Evolutionary conservation across 2,797 vertebrate genomes (phyloP).

Genomic region (Enteromius trimaculatus): DNA sequence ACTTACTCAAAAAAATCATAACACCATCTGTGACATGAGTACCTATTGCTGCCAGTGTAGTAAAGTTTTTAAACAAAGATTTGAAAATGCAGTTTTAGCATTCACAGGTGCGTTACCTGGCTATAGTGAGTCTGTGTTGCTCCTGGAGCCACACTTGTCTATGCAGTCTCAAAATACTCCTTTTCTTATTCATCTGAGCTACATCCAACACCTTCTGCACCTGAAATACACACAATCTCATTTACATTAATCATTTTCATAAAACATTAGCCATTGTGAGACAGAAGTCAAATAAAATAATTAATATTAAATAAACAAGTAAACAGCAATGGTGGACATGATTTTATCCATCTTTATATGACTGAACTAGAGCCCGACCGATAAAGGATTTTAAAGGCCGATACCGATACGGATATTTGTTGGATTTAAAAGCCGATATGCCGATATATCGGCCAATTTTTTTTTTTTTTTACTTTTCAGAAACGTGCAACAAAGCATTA

Average conservation of each 20-base stretch:
- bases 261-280: not conserved
- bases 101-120: slow-evolving; percentile 80
- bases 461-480: no score
- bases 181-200: slow-evolving; percentile 85
- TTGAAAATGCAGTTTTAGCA: slow-evolving; percentile 60
- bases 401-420: no score
- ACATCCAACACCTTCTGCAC: slow-evolving; percentile 80
- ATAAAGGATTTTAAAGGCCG: no score
- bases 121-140: slow-evolving; percentile 76
- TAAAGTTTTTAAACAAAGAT: not conserved
- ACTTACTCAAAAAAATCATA: no score
- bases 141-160: slow-evolving; percentile 89
- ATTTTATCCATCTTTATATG: not conserved
- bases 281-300: not conserved
- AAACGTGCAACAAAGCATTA: no score
- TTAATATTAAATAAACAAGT: not conserved
- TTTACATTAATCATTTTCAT: not conserved
- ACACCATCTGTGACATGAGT: no score
- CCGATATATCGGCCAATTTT: no score
- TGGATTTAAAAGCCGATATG: no score
- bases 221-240: slow-evolving; percentile 70
- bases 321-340: not conserved
- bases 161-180: slow-evolving; percentile 85
- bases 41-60: no score
- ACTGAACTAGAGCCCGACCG: no score